Percentiles rank a stretch among this genome's conserved stretches.
Conservation (phyloP, 2,888 invertebrate genomes). For the Troides helena region DNA sequence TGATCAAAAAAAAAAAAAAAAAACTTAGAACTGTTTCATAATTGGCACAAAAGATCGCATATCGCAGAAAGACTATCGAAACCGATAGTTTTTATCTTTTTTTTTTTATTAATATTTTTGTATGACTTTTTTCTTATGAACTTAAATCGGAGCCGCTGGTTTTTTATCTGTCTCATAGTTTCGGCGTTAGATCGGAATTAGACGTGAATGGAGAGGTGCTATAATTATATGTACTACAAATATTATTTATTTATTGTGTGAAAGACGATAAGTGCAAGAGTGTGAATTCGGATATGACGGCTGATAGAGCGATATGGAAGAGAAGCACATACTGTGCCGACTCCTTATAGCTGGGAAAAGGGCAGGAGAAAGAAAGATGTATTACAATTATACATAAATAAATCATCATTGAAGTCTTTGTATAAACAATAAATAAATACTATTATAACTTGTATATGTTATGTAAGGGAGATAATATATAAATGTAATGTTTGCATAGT, state of each 20-base stretch:
- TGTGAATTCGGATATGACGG: too few relatives aligned
- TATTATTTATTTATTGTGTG: not conserved
- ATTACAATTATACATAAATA: too few relatives aligned
- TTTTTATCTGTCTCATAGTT: constrained; percentile 63
- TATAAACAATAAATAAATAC: too few relatives aligned
- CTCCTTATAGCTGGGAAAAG: too few relatives aligned
- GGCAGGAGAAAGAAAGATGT: too few relatives aligned
- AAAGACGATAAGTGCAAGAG: too few relatives aligned
- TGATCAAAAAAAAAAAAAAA: constrained; percentile 46
- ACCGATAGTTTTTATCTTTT: constrained; percentile 63
- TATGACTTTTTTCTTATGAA: constrained; percentile 62
- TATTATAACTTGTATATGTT: too few relatives aligned
- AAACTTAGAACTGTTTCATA: constrained; percentile 60
- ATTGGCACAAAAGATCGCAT: constrained; percentile 76
- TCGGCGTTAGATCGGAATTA: constrained; percentile 43
- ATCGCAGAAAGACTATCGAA: constrained; percentile 62
- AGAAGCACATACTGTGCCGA: too few relatives aligned
- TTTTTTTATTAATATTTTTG: constrained; percentile 69
- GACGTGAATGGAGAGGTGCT: constrained; percentile 44
- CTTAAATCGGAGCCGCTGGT: constrained; percentile 54
- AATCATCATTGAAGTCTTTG: too few relatives aligned
- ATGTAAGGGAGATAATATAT: too few relatives aligned
- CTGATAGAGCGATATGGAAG: too few relatives aligned
- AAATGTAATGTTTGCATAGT: too few relatives aligned
- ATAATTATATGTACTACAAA: not conserved